Conservation (phyloP, 2,888 invertebrate genomes). For the Lochmaea crataegi region DNA sequence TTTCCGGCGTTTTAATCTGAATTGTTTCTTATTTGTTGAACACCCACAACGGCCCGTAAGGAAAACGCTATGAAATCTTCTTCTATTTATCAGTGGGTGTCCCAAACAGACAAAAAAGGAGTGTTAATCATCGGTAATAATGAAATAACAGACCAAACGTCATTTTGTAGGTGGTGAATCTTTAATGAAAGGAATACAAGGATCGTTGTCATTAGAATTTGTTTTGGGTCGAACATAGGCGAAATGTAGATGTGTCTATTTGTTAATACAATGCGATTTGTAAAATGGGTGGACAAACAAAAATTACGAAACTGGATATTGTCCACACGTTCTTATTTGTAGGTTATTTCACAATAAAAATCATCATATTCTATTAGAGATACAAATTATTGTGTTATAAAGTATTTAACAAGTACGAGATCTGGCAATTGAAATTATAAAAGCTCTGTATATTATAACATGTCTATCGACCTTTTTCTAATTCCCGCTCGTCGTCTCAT, state of each 20-base stretch:
- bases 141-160: conserved; percentile 28
- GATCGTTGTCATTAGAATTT: no score
- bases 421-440: no score
- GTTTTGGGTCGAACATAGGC: conserved; percentile 18
- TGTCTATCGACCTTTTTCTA: no score
- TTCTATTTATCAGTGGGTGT: conserved; percentile 20
- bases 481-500: no score
- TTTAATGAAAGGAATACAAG: conserved; percentile 24
- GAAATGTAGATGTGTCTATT: conserved; percentile 9
- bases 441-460: no score
- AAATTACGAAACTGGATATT: background rate
- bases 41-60: conserved; percentile 19
- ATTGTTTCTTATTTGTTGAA: conserved; percentile 23
- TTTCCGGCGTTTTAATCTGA: conserved; percentile 14
- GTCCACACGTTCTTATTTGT: background rate
- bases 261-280: background rate
- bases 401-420: no score
- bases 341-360: background rate
- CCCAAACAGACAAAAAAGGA: conserved; percentile 28
- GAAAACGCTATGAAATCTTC: conserved; percentile 18
- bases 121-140: conserved; percentile 28
- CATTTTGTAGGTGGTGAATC: conserved; percentile 26
- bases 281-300: background rate
- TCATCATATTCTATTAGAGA: background rate
- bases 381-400: background rate